A percentile compares a stretch with the other conserved stretches of the same genome.
These are phyloP conservation scores for Leptinotarsa defecta DNA, from an alignment of 1,140 invertebrate genomes.

Conservation along the genomic window DNA sequence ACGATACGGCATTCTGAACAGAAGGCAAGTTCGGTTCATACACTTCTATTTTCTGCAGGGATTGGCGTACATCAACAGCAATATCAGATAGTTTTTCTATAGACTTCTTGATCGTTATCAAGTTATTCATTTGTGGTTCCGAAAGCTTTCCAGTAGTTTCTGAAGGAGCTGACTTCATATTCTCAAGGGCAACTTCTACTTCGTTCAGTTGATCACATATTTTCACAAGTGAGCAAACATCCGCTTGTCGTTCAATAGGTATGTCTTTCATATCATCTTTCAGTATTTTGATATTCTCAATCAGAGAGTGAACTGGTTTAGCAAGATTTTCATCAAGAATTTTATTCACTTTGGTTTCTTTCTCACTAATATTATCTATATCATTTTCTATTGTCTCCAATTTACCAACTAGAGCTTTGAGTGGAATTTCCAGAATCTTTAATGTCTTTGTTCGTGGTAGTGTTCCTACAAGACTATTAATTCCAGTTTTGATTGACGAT, in stretches of 20 bases:
- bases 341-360: background rate
- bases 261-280: background rate
- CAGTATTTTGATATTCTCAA: background rate
- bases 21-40: conserved; percentile 14
- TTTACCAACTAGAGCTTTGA: conserved; percentile 4
- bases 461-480: background rate
- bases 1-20: conserved; percentile 18
- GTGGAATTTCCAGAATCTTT: background rate
- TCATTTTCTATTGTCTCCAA: background rate
- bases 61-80: conserved; percentile 26
- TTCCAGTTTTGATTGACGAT: conserved; percentile 19
- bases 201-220: background rate
- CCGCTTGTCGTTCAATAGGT: conserved; percentile 14
- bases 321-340: background rate
- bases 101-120: conserved; percentile 25
- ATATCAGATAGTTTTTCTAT: conserved; percentile 30
- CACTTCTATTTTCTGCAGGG: conserved; percentile 30
- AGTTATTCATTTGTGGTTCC: background rate
- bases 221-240: background rate
- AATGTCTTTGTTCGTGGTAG: background rate
- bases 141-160: background rate
- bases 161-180: background rate
- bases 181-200: background rate
- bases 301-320: background rate
- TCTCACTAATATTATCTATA: background rate